Conservation (phyloP, 2,113 vertebrate species). For the Strigops habroptila region DNA sequence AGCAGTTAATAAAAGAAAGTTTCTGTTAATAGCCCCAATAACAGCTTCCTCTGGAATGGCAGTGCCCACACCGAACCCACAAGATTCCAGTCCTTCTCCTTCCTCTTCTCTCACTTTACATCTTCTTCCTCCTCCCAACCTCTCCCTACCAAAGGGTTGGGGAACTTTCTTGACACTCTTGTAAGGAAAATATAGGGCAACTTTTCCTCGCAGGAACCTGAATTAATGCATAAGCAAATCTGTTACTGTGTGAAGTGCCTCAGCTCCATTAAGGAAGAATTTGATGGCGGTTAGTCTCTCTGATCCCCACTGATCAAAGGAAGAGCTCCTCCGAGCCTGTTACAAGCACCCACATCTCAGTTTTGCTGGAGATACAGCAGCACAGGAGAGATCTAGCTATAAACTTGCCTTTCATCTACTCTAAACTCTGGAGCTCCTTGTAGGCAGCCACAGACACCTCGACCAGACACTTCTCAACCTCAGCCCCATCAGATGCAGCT, state of each 20-base stretch:
- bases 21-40: background rate
- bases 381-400: background rate
- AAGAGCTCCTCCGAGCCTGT: background rate
- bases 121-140: background rate
- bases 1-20: background rate
- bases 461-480: background rate
- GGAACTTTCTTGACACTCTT: background rate
- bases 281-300: background rate
- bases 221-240: background rate
- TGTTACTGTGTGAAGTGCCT: background rate
- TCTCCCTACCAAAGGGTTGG: background rate
- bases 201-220: conserved; percentile 3
- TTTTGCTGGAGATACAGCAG: background rate
- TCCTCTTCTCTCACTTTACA: background rate
- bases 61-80: background rate
- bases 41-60: background rate
- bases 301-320: background rate
- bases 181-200: background rate
- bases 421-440: background rate
- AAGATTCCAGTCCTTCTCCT: background rate
- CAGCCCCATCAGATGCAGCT: background rate
- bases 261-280: background rate
- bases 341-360: background rate
- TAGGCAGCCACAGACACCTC: background rate
- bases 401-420: background rate